Base-by-base conservation (phyloP, 1,140 invertebrate genomes). In the Macrobrachium rosenbergii region DNA sequence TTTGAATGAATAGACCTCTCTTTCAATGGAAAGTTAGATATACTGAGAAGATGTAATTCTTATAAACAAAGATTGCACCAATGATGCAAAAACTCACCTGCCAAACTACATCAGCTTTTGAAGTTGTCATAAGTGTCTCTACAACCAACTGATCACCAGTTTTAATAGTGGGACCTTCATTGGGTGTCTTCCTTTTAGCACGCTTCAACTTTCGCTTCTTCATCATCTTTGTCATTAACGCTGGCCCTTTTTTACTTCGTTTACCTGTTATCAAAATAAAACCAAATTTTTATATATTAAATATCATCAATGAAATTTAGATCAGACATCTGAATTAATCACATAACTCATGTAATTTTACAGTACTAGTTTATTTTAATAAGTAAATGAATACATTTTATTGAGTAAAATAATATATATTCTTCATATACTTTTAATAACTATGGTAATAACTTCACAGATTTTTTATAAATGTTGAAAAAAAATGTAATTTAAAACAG, bases 41-140 rank as follows among this genome's bases (percentile, higher is more conserved):
- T 60, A 23, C 5, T 75, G 21, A 87, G 19, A 43, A 7, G 2
- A 72, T 88, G 45, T 85, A n/a, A 37, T 37, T 37, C 3, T 37
- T 17, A 23, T 28, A 16, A 67, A 14, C n/a, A 43, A 28, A 75
- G 14, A 17, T 21, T 28, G 17, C 45, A n/a, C 7, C 52, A 43
- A 23, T 19, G 12, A 75, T 21, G 6, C 19, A 85, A 37, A n/a
- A 23, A 37, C 75, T 63, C n/a, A 94, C 95, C 93, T 97, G 96
- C 97, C 97, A 98, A 43, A 98, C 95, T 77, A 98, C 95, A 91
- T 96, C 96, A 21, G 96, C 96, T 89, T 94, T 94, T 43, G 97
- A n/a, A n/a, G 93, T 94, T 88, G 95, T 95, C 72, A 94, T 94
- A 52, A n/a, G 91, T 0, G 94, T 94, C 92, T 95, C 95, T 5